A percentile compares a stretch with the other conserved stretches of the same genome.
phyloP scores from a whole-genome alignment of 2,797 vertebrate genomes.

The Silurus aristotelis region DNA sequence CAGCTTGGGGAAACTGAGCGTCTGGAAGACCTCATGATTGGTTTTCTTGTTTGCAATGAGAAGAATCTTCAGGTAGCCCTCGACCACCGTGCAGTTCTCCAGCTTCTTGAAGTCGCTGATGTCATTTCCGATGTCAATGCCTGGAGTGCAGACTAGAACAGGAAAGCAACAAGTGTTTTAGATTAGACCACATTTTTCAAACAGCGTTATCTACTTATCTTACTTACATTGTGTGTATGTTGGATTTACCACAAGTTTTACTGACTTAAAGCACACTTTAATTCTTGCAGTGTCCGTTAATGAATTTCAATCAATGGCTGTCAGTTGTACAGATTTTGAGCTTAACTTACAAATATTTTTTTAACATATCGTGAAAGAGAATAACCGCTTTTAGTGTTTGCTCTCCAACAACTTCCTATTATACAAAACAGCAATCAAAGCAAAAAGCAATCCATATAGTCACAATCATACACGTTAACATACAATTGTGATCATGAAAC shows the following conservation, averaged over 20 bases:
- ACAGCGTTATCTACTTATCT: not conserved
- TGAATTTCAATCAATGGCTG: not conserved
- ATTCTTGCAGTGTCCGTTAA: not conserved
- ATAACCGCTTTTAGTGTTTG: not conserved
- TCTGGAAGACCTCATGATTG: slow-evolving; percentile 84
- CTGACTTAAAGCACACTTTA: not conserved
- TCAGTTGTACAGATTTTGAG: not conserved
- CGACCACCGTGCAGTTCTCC: slow-evolving; percentile 96
- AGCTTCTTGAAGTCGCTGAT: slow-evolving; percentile 86
- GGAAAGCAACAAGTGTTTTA: slow-evolving; percentile 13
- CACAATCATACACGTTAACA: not conserved
- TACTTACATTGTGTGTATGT: not conserved
- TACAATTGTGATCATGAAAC: too few relatives aligned
- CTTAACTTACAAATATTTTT: not conserved
- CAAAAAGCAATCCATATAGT: not conserved
- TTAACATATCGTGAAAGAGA: not conserved
- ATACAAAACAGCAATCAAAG: not conserved
- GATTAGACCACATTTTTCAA: not conserved
- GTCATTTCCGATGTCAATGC: slow-evolving; percentile 93
- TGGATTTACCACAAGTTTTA: not conserved
- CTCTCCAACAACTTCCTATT: not conserved
- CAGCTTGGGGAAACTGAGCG: slow-evolving; percentile 92
- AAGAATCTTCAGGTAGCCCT: slow-evolving; percentile 94
- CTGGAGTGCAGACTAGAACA: slow-evolving; percentile 86
- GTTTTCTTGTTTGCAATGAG: slow-evolving; percentile 87